Base-by-base conservation (phyloP, 2,888 invertebrate genomes). In the Anthophora plumipes region DNA sequence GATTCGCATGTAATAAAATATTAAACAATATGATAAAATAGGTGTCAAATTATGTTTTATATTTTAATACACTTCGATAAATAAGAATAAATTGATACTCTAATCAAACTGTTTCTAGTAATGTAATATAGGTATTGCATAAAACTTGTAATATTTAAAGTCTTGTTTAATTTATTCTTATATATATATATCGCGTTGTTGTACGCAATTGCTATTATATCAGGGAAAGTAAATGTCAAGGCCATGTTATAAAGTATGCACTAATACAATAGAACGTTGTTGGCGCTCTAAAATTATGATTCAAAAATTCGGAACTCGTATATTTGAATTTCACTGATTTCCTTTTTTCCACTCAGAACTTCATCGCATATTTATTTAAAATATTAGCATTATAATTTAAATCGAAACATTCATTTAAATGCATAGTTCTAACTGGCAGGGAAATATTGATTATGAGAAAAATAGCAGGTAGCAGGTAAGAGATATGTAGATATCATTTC, bases 371-470 rank as follows among this genome's bases (percentile, higher is more conserved):
- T 60, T 52, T 41, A 43, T 48, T 3, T 14, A 0, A 14, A 64
- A 22, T 37, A 41, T 60, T 70, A 39, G 17, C 39, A 39, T 59
- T n/a, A 25, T 11, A 41, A 52, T 54, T 59, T 57, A 22, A 39
- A 69, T 79, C 64, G 60, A 64, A 64, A 54, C 22, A 52, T 55
- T 48, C 60, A 73, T 48, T 66, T n/a, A 37, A 76, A 72, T 39
- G 17, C 60, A 66, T 46, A 63, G 63, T 37, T 69, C 52, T 46
- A 59, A 41, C 46, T 48, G 59, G 31, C 54, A 68, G 72, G 72
- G 69, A 74, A 88, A 88, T 87, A 87, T 87, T 86, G 87, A 87
- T 87, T 64, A 78, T 54, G 41, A 77, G 72, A 70, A 80, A 84
- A 71, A 70, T 77, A 68, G 75, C 71, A 63, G 71, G 76, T 79